Percentiles rank a stretch among this genome's conserved stretches.
Evolutionary conservation across 2,888 invertebrate genomes (phyloP).

Genomic region (Drosophila neonasuta): DNA sequence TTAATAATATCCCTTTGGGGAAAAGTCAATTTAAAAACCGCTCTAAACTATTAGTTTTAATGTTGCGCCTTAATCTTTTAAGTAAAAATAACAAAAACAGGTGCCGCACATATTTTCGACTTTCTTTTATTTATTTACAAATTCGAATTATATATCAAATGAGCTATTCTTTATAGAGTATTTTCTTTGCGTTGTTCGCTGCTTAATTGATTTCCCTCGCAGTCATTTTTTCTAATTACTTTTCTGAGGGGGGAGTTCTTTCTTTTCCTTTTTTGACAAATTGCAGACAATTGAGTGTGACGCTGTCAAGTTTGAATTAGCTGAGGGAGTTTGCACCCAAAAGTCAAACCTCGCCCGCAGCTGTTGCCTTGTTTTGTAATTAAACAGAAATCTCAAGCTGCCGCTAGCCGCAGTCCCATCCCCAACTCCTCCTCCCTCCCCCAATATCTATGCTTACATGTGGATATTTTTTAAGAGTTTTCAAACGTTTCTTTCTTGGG

Average conservation of each 20-base stretch:
- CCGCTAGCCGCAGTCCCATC: background rate
- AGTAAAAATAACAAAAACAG: background rate
- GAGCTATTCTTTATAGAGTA: conserved; percentile 1
- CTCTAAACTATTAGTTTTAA: background rate
- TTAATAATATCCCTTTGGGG: background rate
- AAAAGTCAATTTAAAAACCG: background rate
- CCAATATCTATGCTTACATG: background rate
- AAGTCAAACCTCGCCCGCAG: conserved; percentile 47
- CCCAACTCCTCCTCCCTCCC: background rate
- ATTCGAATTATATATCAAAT: background rate
- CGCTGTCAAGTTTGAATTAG: conserved; percentile 40
- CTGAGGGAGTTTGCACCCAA: conserved; percentile 14
- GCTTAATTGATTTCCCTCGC: conserved; percentile 9
- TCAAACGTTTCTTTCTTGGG: conserved; percentile 43
- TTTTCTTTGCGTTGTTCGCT: conserved; percentile 3
- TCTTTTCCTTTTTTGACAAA: conserved; percentile 46
- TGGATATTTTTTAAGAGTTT: conserved; percentile 41
- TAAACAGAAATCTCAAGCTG: conserved; percentile 53
- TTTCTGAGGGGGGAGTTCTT: conserved; percentile 18
- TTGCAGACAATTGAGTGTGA: conserved; percentile 59
- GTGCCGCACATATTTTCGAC: background rate
- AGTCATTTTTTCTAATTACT: conserved; percentile 18
- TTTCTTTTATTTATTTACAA: too few species aligned
- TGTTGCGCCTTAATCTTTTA: background rate
- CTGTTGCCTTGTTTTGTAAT: conserved; percentile 48